These are phyloP conservation scores for Ctenomys sociabilis DNA, from an alignment of 2,113 vertebrate species.

Conservation along the genomic window DNA sequence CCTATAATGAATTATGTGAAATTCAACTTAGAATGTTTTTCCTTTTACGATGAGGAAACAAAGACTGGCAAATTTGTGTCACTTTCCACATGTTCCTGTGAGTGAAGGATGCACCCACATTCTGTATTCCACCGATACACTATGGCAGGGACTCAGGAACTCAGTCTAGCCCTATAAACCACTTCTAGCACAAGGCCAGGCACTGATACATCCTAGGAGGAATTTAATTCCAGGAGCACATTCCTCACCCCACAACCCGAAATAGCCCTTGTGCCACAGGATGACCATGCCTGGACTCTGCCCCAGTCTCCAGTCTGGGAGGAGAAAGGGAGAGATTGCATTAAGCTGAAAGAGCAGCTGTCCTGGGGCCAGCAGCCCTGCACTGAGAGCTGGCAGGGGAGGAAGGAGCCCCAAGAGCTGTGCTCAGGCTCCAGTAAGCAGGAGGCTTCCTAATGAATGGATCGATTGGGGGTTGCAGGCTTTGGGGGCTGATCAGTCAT, in stretches of 20 bases:
- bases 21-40: neutral
- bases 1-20: neutral
- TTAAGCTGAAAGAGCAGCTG: neutral
- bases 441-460: conserved; percentile 45
- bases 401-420: neutral
- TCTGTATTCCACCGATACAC: neutral
- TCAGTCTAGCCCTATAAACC: too few relatives aligned
- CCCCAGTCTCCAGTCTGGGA: neutral
- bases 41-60: conserved; percentile 6
- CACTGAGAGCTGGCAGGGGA: neutral
- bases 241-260: neutral
- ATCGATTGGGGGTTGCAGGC: neutral
- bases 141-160: too few relatives aligned
- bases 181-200: neutral
- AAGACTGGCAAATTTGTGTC: neutral
- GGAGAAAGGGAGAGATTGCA: neutral
- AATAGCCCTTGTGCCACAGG: neutral
- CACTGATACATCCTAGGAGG: neutral
- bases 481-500: conserved; percentile 35
- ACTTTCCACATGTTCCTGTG: neutral
- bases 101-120: neutral
- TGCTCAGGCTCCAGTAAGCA: neutral
- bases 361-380: neutral
- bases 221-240: neutral
- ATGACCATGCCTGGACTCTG: neutral